A percentile compares a stretch with the other conserved stretches of the same genome.
Evolutionary conservation across 2,797 vertebrate genomes (phyloP).

Genomic region (Myotis vivesi): DNA sequence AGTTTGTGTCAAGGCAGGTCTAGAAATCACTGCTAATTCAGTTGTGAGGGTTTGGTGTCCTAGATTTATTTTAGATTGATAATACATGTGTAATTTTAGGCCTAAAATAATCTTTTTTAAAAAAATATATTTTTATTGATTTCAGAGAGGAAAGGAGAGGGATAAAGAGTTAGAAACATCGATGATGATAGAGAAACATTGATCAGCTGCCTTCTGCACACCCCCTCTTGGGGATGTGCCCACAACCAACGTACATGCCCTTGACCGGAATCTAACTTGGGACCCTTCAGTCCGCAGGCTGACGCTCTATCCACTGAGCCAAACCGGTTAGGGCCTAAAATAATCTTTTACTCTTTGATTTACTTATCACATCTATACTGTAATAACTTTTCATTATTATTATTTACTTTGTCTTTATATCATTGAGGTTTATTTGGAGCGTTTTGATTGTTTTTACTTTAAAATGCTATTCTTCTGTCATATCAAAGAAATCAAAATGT

Average conservation of each 20-base stretch:
- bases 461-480: background rate
- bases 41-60: background rate
- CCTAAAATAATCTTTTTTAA: background rate
- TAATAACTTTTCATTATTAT: background rate
- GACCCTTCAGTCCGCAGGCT: too few relatives aligned
- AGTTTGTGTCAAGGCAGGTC: background rate
- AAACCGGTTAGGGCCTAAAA: background rate
- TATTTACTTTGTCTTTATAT: background rate
- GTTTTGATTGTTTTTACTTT: slow-evolving; percentile 4
- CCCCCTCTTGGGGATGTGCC: too few relatives aligned
- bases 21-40: background rate
- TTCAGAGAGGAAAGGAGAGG: too few relatives aligned
- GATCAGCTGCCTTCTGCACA: too few relatives aligned
- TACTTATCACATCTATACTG: background rate
- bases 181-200: too few relatives aligned
- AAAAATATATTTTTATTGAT: too few relatives aligned
- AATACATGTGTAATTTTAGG: background rate
- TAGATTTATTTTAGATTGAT: background rate
- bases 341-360: background rate
- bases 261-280: too few relatives aligned
- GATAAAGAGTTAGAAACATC: too few relatives aligned
- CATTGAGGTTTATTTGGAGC: background rate
- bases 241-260: too few relatives aligned
- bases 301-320: too few relatives aligned
- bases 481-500: background rate